phyloP scores from a whole-genome alignment of 1,140 invertebrate genomes.

The Halesus radiatus region DNA sequence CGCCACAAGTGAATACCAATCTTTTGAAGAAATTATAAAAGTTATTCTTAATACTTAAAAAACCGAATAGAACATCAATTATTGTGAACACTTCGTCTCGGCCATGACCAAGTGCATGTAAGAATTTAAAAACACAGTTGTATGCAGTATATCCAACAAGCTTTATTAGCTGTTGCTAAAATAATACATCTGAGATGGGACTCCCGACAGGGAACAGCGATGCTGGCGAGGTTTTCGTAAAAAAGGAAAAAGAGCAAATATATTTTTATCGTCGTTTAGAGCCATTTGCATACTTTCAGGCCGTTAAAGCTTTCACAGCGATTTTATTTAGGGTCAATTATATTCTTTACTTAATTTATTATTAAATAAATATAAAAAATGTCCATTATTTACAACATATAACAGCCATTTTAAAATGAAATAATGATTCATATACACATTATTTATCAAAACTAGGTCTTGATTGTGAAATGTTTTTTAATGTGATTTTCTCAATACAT shows the following conservation, averaged over 20 bases:
- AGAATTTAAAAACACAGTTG: conserved; percentile 9
- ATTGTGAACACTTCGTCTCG: neutral
- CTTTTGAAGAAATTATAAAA: too few species aligned
- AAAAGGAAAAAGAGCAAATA: neutral
- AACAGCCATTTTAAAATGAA: too few species aligned
- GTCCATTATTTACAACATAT: too few species aligned
- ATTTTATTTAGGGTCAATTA: too few species aligned
- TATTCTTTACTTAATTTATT: too few species aligned
- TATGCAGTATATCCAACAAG: neutral
- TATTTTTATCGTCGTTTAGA: conserved; percentile 9
- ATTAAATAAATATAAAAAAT: too few species aligned
- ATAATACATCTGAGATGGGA: conserved; percentile 24
- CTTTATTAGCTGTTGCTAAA: conserved; percentile 20
- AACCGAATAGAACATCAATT: neutral
- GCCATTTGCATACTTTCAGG: neutral
- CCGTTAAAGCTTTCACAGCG: neutral
- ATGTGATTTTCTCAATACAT: too few species aligned
- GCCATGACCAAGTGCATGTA: neutral
- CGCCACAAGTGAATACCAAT: too few species aligned
- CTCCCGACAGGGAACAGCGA: neutral
- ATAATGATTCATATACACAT: too few species aligned
- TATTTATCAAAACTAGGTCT: too few species aligned
- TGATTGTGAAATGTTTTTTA: too few species aligned
- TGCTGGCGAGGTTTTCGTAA: neutral
- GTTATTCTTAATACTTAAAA: too few species aligned